Percentiles rank a stretch among this genome's conserved stretches.
These are phyloP conservation scores for Arremon aurantiirostris DNA, from an alignment of 2,797 vertebrate genomes.

Conservation along the genomic window DNA sequence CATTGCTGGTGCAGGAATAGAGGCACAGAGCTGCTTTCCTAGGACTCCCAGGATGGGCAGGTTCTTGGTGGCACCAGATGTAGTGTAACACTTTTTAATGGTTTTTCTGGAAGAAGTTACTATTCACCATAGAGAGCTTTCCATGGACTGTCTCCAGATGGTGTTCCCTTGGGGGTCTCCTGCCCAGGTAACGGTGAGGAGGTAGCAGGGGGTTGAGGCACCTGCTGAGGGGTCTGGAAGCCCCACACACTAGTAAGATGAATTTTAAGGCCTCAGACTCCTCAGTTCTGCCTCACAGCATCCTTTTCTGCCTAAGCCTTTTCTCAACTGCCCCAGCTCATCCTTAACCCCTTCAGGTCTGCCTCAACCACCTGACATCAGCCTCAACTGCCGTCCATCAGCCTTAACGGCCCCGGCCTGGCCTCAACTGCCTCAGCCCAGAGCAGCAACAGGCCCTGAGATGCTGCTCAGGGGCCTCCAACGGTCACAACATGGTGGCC, in stretches of 20 bases:
- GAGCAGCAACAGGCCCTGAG: not conserved
- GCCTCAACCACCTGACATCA: not conserved
- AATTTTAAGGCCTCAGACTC: not conserved
- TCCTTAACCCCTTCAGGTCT: not conserved
- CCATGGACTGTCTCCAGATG: not conserved
- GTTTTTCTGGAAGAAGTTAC: not conserved
- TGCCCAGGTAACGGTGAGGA: accelerated
- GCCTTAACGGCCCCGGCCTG: not conserved
- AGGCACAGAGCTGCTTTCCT: not conserved
- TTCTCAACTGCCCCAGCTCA: not conserved
- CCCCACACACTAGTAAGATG: accelerated
- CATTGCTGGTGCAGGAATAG: not conserved
- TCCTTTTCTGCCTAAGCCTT: not conserved
- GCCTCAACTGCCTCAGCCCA: not conserved
- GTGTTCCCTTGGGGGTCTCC: not conserved
- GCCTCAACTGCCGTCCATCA: not conserved
- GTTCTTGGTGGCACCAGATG: not conserved
- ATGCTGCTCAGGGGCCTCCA: accelerated
- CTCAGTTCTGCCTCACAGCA: not conserved
- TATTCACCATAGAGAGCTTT: not conserved
- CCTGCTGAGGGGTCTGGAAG: not conserved
- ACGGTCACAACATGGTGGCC: not conserved
- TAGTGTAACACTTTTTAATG: not conserved
- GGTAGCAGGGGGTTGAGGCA: accelerated
- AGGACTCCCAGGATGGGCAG: not conserved